Base-by-base conservation (phyloP, 1,140 invertebrate genomes). In the Holcopasites calliopsidis region DNA sequence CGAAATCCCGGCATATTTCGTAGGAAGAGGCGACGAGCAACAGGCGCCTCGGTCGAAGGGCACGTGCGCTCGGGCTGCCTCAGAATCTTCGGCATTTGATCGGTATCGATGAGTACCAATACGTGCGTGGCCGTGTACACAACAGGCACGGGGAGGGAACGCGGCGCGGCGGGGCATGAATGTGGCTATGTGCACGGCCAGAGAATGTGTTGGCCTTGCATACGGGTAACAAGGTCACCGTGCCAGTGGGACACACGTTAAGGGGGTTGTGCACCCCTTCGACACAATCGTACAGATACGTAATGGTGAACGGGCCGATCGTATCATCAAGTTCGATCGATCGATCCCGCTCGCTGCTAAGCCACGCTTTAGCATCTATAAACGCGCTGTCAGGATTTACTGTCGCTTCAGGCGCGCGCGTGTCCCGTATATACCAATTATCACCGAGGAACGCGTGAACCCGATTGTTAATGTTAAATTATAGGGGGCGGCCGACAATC, bases 11-110 rank as follows among this genome's bases (percentile, higher is more conserved):
- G 66, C 79, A 83, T 83, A 79, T 82, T 83, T 83, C 77, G 82
- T 77, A 76, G 82, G 77, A 66, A 71, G 71, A 85, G 75, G 79
- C 73, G 58, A 40, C 60, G 26, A 79, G 88, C 88, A 90, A 89
- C 88, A 90, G 88, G 88, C 88, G 74, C 60, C 72, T 78, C 70
- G 76, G 71, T 80, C 60, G 65, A 71, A 64, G 75, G 71, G 79
- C 71, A 79, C 76, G 76, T 76, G 76, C 68, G 70, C 78, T 86
- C 80, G 88, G 86, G 80, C 82, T 84, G 85, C 88, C 88, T 88
- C 87, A 88, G 88, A 90, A 89, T 89, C 87, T 88, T 90, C 77
- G 88, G 87, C 79, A 90, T 89, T 86, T 86, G 85, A 89, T 88
- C 84, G 80, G 86, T 83, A 85, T 87, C 83, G 83, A 86, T 82